Evolutionary conservation across 2,888 invertebrate genomes (phyloP), one percentile per base, ranked within the genome.

Genomic region (Tetragonula carbonaria): DNA sequence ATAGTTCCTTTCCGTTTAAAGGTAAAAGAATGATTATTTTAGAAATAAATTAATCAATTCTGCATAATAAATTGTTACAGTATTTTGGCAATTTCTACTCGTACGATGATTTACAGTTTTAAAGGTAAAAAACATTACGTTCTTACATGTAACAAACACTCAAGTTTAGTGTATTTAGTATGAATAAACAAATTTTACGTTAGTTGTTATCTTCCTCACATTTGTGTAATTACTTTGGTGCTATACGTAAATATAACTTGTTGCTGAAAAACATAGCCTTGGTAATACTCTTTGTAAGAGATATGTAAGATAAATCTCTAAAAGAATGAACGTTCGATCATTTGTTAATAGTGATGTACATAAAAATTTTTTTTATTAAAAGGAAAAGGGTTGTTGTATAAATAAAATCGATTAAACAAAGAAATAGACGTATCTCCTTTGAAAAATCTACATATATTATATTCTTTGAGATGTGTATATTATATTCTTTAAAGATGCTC

Each of bases 331-430:
- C 53, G 14, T 71, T 75, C 14, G 51, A 82, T 84, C 33, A 23
- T 72, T 80, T 82, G 65, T 82, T 66, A 74, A 65, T 70, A 75
- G 70, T 5, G 50, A 72, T 82, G 86, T 82, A 82, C 14, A 80
- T 80, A 86, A 38, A 33, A 78, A 67, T 78, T 59, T 33, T 82
- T 80, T 78, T 86, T 80, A 78, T 80, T 55, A 59, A 59, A 65
- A 63, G 65, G 18, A 55, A 4, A 45, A 67, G 38, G 33, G 23
- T 70, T 57, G 53, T 73, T 78, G 74, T 77, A 70, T 28, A 50
- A 81, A 77, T 81, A 74, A 81, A 74, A 74, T 77, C 57, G 74
- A 53, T 76, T 86, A 57, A 73, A 80, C 53, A 59, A 63, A 71
- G 53, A 53, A 21, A 38, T 78, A 63, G 14, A 55, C 23, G 38